phyloP scores from a whole-genome alignment of 2,888 invertebrate species.

The Campoplex nolae region DNA sequence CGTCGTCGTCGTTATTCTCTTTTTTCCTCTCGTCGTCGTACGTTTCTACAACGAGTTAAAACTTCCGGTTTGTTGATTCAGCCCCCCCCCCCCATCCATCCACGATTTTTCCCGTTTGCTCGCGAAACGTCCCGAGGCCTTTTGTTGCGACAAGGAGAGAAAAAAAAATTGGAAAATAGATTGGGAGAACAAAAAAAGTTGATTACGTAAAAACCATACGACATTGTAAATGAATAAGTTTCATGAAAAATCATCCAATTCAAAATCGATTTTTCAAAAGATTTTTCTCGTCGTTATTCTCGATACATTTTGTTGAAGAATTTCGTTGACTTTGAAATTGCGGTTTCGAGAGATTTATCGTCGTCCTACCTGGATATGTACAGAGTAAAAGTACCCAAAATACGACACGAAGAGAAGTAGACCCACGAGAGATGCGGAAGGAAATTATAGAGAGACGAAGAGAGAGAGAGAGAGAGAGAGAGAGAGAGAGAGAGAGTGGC shows the following conservation, averaged over 20 bases:
- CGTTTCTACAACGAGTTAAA: constrained; percentile 56
- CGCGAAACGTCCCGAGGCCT: neutral
- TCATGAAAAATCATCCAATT: neutral
- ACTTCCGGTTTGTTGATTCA: constrained; percentile 66
- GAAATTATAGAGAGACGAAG: neutral
- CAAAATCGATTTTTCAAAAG: neutral
- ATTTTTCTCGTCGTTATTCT: constrained; percentile 15
- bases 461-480: neutral
- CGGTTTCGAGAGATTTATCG: constrained; percentile 34
- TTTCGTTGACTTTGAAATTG: constrained; percentile 19
- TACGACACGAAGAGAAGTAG: constrained; percentile 39
- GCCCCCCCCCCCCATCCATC: neutral
- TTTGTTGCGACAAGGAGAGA: neutral
- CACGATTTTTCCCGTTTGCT: neutral
- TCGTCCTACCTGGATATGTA: constrained; percentile 23
- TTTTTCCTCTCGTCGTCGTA: constrained; percentile 52
- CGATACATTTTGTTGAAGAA: constrained; percentile 12
- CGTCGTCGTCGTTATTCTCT: constrained; percentile 43
- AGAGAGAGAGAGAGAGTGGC: no score
- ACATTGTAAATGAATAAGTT: no score
- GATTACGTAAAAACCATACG: neutral
- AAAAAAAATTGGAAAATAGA: constrained; percentile 3
- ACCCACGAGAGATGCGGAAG: constrained; percentile 32
- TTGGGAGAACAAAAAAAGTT: neutral
- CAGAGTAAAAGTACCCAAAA: constrained; percentile 44